Evolutionary conservation across 2,113 vertebrate genomes (phyloP).

Genomic region (Rhipidura dahli): DNA sequence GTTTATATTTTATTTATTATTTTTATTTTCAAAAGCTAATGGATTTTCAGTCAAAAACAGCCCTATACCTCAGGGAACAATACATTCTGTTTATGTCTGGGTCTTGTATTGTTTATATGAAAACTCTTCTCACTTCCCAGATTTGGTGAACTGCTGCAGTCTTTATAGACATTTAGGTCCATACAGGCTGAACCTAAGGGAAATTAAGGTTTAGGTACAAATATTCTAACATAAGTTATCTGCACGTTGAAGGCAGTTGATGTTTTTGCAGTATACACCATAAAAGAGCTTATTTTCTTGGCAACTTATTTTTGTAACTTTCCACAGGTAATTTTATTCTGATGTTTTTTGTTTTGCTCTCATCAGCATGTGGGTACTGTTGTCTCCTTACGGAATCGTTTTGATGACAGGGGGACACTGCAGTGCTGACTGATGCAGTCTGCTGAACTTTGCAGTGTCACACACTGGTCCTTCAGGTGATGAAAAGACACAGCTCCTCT

Average conservation of each 20-base stretch:
- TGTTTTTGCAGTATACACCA: not conserved
- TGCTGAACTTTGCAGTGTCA: not conserved
- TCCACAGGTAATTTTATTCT: not conserved
- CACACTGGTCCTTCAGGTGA: not conserved
- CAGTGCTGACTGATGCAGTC: not conserved
- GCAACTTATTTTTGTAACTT: not conserved
- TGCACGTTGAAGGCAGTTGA: not conserved
- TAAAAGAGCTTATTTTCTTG: not conserved
- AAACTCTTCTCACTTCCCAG: not conserved
- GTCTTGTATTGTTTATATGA: not conserved
- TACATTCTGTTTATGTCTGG: not conserved
- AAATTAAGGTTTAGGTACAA: not conserved
- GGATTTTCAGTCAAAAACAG: not conserved
- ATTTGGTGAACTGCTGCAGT: not conserved
- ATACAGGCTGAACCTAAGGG: not conserved
- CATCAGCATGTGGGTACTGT: not conserved
- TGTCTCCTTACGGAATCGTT: not conserved
- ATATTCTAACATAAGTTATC: not conserved
- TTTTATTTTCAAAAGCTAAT: constrained; percentile 13
- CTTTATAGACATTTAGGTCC: not conserved
- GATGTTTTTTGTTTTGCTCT: not conserved
- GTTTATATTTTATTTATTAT: not conserved
- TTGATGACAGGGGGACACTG: not conserved
- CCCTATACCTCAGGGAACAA: not conserved
- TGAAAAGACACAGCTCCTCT: not conserved